Evolutionary conservation across 2,797 vertebrate genomes (phyloP), one percentile per base, ranked within the genome.

Genomic region (Gambelia wislizenii): DNA sequence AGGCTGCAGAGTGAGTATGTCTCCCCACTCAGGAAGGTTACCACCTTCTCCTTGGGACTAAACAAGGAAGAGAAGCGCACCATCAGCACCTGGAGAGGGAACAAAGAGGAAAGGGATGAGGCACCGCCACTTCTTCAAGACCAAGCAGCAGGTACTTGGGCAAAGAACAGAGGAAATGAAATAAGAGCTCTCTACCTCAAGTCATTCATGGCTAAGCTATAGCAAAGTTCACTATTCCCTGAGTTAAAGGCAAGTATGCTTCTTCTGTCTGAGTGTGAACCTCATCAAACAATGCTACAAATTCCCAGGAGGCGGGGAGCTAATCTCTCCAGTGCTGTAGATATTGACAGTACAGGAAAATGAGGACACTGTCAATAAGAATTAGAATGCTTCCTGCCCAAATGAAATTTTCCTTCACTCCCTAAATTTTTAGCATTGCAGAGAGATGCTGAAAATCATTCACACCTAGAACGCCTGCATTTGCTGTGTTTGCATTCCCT

Each of bases 11-110:
- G 95, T 56, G 97, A 97, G 94, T 98, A 98, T 36, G 97, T 97
- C 91, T 97, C 95, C 25, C 98, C 98, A 18, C 98, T 98, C 94
- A 98, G 95, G 82, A 98, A 98, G 30, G 98, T 98, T 75, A 98
- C 97, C 0, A 97, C 98, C 93, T 98, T 97, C 77, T 98, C 98
- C 93, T 97, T 97, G 92, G 98, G 95, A 87, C 98, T 97, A 93
- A 98, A 98, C 90, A 98, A 92, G 0, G 98, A 98, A 0, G 98
- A 95, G 67, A 98, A 98, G 14, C 98, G 97, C 56, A 98, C 98
- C 98, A 98, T 98, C 92, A 98, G 95, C 88, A 98, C 98, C 98
- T 98, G 87, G 1, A 8, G 36, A 0, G 59, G 27, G 39, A 56
- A 30, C 3, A 16, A 1, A 47, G 36, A 27, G 69, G 10, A 36